A percentile compares a stretch with the other conserved stretches of the same genome.
Evolutionary conservation across 2,888 invertebrate genomes (phyloP).

Genomic region (Euplagia quadripunctaria): DNA sequence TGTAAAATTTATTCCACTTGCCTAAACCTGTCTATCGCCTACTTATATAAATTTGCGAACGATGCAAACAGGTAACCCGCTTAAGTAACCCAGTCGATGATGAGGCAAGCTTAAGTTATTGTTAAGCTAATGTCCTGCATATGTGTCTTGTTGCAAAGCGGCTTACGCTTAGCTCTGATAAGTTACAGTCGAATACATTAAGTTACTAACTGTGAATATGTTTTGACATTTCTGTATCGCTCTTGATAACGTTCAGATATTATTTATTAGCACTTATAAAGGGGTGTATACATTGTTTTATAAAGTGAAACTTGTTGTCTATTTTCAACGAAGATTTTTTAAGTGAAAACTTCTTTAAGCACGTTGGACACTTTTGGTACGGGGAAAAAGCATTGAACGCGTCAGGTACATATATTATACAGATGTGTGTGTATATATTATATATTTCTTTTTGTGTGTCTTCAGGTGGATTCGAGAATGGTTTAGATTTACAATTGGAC

Average conservation of each 20-base stretch:
- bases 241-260: conserved; percentile 17
- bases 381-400: too few species aligned
- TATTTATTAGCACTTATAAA: background rate
- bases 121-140: conserved; percentile 64
- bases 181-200: conserved; percentile 20
- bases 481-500: too few species aligned
- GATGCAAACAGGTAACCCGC: conserved; percentile 57
- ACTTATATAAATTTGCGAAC: conserved; percentile 12
- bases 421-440: too few species aligned
- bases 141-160: conserved; percentile 49
- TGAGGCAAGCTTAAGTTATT: conserved; percentile 67
- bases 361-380: too few species aligned
- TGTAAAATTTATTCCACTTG: too few species aligned
- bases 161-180: conserved; percentile 46
- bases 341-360: too few species aligned
- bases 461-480: too few species aligned
- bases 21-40: background rate
- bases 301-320: background rate
- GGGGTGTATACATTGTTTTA: background rate
- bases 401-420: too few species aligned
- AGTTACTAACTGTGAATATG: conserved; percentile 33
- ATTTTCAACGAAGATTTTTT: background rate
- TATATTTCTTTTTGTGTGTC: too few species aligned
- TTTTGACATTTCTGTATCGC: conserved; percentile 39
- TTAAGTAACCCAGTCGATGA: conserved; percentile 58